Conservation (phyloP, 2,113 vertebrate genomes). For the Psammodynastes pulverulentus region DNA sequence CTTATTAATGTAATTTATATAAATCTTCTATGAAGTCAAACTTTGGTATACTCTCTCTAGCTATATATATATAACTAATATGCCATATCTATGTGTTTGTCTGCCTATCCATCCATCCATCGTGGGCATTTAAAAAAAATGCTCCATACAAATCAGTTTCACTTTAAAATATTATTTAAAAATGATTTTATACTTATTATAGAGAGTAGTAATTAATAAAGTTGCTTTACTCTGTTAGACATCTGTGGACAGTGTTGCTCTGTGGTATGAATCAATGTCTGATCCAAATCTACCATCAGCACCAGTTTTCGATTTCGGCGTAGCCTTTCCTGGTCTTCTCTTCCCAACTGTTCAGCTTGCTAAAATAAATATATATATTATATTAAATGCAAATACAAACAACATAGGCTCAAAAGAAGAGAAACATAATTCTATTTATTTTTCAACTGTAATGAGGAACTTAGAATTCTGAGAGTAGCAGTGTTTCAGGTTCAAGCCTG, state of each 20-base stretch:
- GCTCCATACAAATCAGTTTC: background rate
- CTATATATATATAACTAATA: background rate
- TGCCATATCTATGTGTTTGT: background rate
- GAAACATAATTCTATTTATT: background rate
- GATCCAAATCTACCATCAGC: slow-evolving; percentile 98
- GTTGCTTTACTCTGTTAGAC: slow-evolving; percentile 83
- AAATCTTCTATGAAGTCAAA: background rate
- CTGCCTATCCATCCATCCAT: background rate
- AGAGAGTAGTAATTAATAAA: slow-evolving; percentile 4
- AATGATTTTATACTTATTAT: background rate
- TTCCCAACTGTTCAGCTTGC: slow-evolving; percentile 92
- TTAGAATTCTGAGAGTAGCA: background rate
- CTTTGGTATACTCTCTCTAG: background rate
- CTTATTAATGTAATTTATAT: background rate
- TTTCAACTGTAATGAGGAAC: background rate
- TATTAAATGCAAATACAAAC: background rate
- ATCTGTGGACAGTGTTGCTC: slow-evolving; percentile 92
- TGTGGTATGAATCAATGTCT: slow-evolving; percentile 96
- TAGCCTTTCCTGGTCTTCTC: slow-evolving; percentile 92
- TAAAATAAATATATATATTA: slow-evolving; percentile 48
- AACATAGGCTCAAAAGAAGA: background rate
- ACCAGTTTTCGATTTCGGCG: slow-evolving; percentile 91
- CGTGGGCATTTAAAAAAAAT: background rate
- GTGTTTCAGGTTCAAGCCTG: background rate
- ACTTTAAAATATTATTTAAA: background rate